These are phyloP conservation scores for Litocranius walleri DNA, from an alignment of 2,113 vertebrate species.

Conservation along the genomic window DNA sequence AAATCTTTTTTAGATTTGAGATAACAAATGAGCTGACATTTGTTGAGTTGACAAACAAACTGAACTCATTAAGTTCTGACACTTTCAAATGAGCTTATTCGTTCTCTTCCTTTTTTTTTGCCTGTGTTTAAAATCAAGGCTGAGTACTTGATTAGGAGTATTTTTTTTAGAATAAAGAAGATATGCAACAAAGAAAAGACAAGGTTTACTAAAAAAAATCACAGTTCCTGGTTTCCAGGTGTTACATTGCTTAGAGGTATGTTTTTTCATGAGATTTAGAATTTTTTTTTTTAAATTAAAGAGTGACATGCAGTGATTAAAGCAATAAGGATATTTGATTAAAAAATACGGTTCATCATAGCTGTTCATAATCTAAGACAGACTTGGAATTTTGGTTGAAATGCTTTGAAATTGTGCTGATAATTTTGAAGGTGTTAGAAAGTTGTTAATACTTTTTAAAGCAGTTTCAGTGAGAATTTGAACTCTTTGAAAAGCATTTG, in stretches of 20 bases:
- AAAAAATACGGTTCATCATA: neutral
- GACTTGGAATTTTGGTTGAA: neutral
- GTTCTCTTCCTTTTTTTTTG: neutral
- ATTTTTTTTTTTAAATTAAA: slow-evolving; percentile 4
- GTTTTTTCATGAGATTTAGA: slow-evolving; percentile 11
- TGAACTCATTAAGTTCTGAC: neutral
- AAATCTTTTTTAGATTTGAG: neutral
- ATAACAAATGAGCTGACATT: no score
- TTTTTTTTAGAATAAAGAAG: neutral
- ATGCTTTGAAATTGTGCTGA: slow-evolving; percentile 35
- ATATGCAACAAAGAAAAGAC: neutral
- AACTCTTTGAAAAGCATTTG: slow-evolving; percentile 20
- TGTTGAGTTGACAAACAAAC: neutral
- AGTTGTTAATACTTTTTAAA: slow-evolving; percentile 39
- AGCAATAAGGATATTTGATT: neutral
- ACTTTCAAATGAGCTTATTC: neutral
- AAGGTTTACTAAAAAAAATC: neutral
- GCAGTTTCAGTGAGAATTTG: slow-evolving; percentile 14
- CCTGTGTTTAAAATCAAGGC: neutral
- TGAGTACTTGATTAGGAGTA: neutral
- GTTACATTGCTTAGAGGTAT: neutral
- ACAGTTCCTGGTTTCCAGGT: neutral
- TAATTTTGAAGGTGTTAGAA: neutral
- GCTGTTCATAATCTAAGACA: slow-evolving; percentile 25
- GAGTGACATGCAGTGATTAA: slow-evolving; percentile 9